These are phyloP conservation scores for Neomorphus geoffroyi DNA, from an alignment of 2,797 vertebrate species.

Conservation along the genomic window DNA sequence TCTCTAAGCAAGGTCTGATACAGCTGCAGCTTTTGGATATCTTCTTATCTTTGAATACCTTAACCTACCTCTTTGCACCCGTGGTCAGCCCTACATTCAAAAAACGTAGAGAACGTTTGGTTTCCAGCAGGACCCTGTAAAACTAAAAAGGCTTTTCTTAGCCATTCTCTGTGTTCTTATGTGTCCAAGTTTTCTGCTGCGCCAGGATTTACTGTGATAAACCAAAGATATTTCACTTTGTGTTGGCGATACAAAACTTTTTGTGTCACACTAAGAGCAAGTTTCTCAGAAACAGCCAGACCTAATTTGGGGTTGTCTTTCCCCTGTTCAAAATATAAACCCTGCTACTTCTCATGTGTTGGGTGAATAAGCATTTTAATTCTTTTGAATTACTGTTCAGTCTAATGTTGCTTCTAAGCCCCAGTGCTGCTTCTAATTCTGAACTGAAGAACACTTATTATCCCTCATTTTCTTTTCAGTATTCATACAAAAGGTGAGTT, in stretches of 20 bases:
- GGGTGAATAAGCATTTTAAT: not conserved
- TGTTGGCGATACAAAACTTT: not conserved
- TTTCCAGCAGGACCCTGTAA: not conserved
- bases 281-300: not conserved
- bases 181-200: not conserved
- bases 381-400: not conserved
- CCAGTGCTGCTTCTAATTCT: not conserved
- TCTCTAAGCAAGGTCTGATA: not conserved
- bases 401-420: not conserved
- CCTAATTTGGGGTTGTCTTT: not conserved
- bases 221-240: not conserved
- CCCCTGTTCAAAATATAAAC: not conserved
- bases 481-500: not conserved
- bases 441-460: not conserved
- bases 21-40: not conserved
- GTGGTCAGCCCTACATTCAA: not conserved
- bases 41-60: not conserved
- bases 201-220: not conserved
- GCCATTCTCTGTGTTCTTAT: not conserved
- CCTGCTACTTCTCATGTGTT: not conserved
- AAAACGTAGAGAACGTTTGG: not conserved
- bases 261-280: not conserved
- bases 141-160: not conserved
- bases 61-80: not conserved
- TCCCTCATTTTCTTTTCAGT: not conserved